A percentile compares a stretch with the other conserved stretches of the same genome.
Conservation (phyloP, 1,140 invertebrate species). For the Drosophila persimilis region DNA sequence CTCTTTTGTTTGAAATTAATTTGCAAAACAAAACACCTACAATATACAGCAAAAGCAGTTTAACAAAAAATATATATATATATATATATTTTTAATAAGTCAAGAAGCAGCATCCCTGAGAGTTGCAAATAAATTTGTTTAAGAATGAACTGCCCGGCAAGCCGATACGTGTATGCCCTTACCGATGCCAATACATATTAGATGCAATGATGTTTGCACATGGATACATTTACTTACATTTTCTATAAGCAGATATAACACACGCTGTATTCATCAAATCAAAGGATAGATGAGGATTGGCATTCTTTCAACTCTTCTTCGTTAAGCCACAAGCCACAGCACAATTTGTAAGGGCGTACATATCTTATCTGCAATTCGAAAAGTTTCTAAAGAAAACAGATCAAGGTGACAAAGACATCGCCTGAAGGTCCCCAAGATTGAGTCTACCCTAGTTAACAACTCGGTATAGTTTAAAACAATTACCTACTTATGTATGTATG, state of each 20-base stretch:
- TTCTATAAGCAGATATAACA: neutral
- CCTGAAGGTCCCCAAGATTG: conserved; percentile 7
- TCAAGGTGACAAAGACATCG: neutral
- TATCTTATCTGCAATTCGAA: conserved; percentile 5
- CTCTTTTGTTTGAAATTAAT: conserved; percentile 21
- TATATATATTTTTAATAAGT: conserved; percentile 38
- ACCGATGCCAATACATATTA: neutral
- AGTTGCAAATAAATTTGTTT: conserved; percentile 4
- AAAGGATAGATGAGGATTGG: too few relatives aligned
- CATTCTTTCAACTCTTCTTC: too few relatives aligned
- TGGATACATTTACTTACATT: neutral
- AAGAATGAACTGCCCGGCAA: conserved; percentile 9
- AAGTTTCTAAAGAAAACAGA: conserved; percentile 15
- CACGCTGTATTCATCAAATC: too few relatives aligned
- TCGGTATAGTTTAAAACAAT: conserved; percentile 24
- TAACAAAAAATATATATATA: conserved; percentile 22
- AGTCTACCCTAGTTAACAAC: conserved; percentile 10
- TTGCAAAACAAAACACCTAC: conserved; percentile 27
- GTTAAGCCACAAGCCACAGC: too few relatives aligned
- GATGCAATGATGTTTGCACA: neutral
- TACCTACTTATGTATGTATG: conserved; percentile 16
- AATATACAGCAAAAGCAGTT: conserved; percentile 15
- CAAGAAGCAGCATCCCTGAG: conserved; percentile 5
- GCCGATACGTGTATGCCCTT: conserved; percentile 23
- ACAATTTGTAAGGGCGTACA: neutral